phyloP scores from a whole-genome alignment of 1,140 invertebrate genomes.

The Polyergus mexicanus region DNA sequence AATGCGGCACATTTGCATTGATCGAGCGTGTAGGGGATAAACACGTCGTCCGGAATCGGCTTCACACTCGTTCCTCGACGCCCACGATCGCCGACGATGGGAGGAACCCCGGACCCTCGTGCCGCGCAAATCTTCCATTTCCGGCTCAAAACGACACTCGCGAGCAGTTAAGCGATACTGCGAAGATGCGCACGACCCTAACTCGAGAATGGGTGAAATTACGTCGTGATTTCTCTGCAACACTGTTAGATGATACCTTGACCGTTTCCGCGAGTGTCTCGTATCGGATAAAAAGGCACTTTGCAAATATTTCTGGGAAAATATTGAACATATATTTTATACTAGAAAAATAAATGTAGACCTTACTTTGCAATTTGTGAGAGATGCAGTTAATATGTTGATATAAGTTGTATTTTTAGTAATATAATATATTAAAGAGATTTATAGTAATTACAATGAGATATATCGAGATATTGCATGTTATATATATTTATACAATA shows the following conservation, averaged over 20 bases:
- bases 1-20: constrained; percentile 42
- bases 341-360: not conserved
- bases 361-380: not conserved
- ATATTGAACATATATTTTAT: not conserved
- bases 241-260: not conserved
- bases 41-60: constrained; percentile 21
- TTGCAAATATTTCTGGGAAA: not conserved
- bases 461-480: not conserved
- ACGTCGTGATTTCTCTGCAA: constrained; percentile 35
- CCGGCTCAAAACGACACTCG: constrained; percentile 67
- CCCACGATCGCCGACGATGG: constrained; percentile 37
- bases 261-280: constrained; percentile 4
- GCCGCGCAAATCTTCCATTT: constrained; percentile 72
- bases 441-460: not conserved
- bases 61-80: constrained; percentile 43
- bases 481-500: not conserved
- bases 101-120: constrained; percentile 42
- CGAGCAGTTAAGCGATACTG: constrained; percentile 50
- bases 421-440: not conserved
- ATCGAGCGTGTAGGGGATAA: constrained; percentile 29
- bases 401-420: not conserved
- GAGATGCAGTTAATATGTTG: not conserved
- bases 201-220: constrained; percentile 57
- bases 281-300: not conserved
- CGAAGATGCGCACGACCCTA: constrained; percentile 33